These are phyloP conservation scores for Hyphantria cunea DNA, from an alignment of 1,140 invertebrate genomes.

Conservation along the genomic window DNA sequence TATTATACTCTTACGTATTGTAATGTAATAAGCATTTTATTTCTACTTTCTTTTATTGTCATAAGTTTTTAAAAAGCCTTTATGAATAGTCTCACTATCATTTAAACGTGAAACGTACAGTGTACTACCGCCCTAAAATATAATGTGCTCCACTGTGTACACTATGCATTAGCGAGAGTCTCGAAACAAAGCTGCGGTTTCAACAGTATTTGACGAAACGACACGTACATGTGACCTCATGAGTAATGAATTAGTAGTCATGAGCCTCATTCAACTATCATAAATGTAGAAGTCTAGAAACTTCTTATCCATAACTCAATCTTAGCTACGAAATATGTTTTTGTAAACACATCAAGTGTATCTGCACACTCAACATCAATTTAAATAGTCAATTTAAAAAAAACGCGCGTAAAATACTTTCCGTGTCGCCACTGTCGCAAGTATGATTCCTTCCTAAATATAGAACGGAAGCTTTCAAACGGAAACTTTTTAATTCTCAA, in stretches of 20 bases:
- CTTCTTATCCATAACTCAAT: too few species aligned
- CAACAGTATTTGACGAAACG: constrained; percentile 37
- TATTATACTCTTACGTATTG: too few species aligned
- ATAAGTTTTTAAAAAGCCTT: too few species aligned
- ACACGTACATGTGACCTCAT: constrained; percentile 8
- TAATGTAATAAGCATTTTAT: too few species aligned
- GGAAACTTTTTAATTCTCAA: constrained; percentile 55
- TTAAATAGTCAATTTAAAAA: constrained; percentile 7
- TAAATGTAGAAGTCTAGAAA: too few species aligned
- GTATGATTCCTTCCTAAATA: constrained; percentile 30
- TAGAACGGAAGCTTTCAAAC: constrained; percentile 50
- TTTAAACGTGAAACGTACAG: too few species aligned
- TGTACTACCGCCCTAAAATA: constrained; percentile 13
- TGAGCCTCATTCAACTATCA: too few species aligned
- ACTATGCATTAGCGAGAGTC: constrained; percentile 40
- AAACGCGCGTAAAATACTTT: constrained; percentile 25
- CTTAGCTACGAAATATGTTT: too few species aligned
- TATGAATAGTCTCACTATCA: too few species aligned
- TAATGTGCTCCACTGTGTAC: constrained; percentile 36
- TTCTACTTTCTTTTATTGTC: too few species aligned
- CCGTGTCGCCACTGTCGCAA: constrained; percentile 30
- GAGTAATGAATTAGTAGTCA: neutral
- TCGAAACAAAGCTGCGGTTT: constrained; percentile 50
- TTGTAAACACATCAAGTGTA: too few species aligned
- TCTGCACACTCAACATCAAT: neutral